phyloP scores from a whole-genome alignment of 2,113 vertebrate species.

The Tretioscincus oriximinensis region DNA sequence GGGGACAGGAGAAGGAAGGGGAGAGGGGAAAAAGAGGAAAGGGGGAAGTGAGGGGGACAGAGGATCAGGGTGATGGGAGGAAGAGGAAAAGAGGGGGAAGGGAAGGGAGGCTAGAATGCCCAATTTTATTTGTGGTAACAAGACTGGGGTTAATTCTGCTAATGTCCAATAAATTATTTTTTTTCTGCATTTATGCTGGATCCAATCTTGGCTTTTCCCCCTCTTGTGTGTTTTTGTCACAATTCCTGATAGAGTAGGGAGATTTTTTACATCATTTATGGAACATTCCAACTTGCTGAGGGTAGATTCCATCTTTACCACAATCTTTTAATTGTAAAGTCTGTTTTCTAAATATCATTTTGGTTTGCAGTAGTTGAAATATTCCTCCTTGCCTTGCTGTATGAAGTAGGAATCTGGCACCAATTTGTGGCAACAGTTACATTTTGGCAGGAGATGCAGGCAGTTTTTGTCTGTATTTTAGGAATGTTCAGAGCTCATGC shows the following conservation, averaged over 20 bases:
- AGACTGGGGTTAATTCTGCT: too few species aligned
- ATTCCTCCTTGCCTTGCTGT: background rate
- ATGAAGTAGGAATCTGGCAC: constrained; percentile 3
- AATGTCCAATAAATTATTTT: too few species aligned
- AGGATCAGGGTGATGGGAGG: too few species aligned
- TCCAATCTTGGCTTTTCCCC: too few species aligned
- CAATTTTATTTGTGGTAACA: too few species aligned
- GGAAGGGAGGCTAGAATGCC: too few species aligned
- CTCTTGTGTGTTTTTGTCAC: too few species aligned
- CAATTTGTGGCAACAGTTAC: constrained; percentile 1
- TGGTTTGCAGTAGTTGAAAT: constrained; percentile 20
- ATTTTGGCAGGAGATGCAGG: constrained; percentile 1
- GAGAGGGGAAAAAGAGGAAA: too few species aligned
- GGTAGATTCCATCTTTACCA: constrained; percentile 9
- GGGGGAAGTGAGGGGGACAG: too few species aligned
- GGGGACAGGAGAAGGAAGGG: too few species aligned
- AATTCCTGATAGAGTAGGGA: background rate
- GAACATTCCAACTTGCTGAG: constrained; percentile 19
- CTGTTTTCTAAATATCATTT: background rate
- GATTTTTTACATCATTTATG: constrained; percentile 1
- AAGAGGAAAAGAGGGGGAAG: too few species aligned
- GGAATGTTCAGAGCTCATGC: background rate
- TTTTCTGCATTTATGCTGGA: too few species aligned
- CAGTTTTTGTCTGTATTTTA: background rate
- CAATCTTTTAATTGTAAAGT: constrained; percentile 14